phyloP scores from a whole-genome alignment of 1,140 invertebrate genomes.

The Solenopsis invicta region DNA sequence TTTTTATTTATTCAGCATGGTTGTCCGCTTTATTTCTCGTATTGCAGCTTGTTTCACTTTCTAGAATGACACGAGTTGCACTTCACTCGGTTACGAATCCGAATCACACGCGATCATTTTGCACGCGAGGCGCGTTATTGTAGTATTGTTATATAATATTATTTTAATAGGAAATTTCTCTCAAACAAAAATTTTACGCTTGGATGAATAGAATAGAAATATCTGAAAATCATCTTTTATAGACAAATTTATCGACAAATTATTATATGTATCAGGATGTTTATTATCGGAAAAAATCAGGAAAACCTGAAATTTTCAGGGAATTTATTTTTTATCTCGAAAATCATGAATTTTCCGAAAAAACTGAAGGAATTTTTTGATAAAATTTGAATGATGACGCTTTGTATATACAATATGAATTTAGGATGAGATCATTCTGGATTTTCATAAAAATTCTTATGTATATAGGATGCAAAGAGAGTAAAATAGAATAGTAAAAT shows the following conservation, averaged over 20 bases:
- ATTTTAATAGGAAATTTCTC: not conserved
- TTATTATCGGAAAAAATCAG: too few species aligned
- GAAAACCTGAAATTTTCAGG: too few species aligned
- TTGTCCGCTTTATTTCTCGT: conserved; percentile 10
- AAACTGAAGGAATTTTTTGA: too few species aligned
- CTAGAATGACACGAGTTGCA: not conserved
- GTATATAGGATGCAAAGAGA: not conserved
- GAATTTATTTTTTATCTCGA: too few species aligned
- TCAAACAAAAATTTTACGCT: not conserved
- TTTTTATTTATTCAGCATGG: conserved; percentile 26
- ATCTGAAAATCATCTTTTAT: not conserved
- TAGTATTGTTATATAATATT: conserved; percentile 21
- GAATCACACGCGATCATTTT: conserved; percentile 2
- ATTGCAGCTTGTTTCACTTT: conserved; percentile 26
- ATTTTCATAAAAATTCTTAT: not conserved
- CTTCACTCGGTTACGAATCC: not conserved
- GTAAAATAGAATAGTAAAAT: not conserved
- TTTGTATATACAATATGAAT: not conserved
- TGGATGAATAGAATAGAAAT: conserved; percentile 4
- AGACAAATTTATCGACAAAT: conserved; percentile 1
- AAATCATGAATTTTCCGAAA: too few species aligned
- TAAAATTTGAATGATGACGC: too few species aligned
- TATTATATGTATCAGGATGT: not conserved
- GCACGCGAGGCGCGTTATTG: not conserved
- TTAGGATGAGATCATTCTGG: not conserved